phyloP scores from a whole-genome alignment of 1,140 invertebrate species.

The Camponotus floridanus region DNA sequence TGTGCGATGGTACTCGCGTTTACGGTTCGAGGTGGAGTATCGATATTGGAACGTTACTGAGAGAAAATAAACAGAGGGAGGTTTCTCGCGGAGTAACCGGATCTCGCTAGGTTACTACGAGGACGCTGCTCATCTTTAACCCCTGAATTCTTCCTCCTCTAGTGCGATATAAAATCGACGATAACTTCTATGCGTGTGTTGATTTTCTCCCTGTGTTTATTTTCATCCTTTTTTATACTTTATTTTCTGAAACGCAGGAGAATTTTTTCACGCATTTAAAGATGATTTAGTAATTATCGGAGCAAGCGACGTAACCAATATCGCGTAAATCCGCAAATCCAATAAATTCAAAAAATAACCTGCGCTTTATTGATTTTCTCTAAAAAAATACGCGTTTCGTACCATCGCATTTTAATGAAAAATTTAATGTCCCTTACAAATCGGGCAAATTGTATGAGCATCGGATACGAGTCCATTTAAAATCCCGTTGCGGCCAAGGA shows the following conservation, averaged over 20 bases:
- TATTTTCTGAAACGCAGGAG: not conserved
- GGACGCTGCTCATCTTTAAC: constrained; percentile 60
- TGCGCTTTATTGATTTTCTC: not conserved
- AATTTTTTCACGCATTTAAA: not conserved
- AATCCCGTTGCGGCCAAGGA: not conserved
- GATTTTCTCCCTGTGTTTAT: not conserved
- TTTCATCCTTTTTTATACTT: not conserved
- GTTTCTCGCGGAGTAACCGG: constrained; percentile 52
- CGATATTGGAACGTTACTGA: constrained; percentile 58
- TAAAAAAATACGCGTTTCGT: not conserved
- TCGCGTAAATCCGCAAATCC: not conserved
- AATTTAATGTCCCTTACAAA: not conserved
- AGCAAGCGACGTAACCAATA: not conserved
- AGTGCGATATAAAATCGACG: constrained; percentile 28
- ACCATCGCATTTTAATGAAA: not conserved
- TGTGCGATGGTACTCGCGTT: constrained; percentile 42
- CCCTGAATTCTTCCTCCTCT: constrained; percentile 12
- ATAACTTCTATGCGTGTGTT: constrained; percentile 1
- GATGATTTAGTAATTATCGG: not conserved
- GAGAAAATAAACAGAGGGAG: constrained; percentile 67
- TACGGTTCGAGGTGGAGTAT: constrained; percentile 37
- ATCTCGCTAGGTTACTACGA: constrained; percentile 41
- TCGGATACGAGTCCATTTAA: not conserved
- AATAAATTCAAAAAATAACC: not conserved
- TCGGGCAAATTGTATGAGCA: not conserved